A percentile compares a stretch with the other conserved stretches of the same genome.
Conservation (phyloP, 2,797 vertebrate species). For the Lepus oiostolus region DNA sequence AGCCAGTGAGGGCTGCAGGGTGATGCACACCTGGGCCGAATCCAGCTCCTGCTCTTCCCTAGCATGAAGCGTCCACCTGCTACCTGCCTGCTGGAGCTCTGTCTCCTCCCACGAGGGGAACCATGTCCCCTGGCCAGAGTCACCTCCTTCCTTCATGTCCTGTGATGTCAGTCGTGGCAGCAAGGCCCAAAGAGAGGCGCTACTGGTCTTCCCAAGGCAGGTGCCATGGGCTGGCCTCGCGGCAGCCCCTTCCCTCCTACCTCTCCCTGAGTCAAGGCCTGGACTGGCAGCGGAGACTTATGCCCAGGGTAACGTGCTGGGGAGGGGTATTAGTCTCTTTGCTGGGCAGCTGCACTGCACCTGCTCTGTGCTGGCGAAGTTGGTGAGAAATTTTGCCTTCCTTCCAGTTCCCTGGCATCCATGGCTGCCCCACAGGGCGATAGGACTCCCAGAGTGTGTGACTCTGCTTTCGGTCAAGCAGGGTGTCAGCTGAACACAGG, state of each 20-base stretch:
- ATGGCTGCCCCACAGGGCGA: not conserved
- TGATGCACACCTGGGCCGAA: not conserved
- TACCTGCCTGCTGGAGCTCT: not conserved
- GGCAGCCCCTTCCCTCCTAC: not conserved
- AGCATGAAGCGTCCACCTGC: fast-evolving
- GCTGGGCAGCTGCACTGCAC: not conserved
- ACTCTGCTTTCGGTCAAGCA: not conserved
- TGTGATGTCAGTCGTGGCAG: not conserved
- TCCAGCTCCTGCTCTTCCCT: not conserved
- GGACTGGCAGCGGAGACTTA: not conserved
- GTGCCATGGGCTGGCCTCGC: fast-evolving
- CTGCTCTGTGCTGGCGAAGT: not conserved
- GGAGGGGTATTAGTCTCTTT: too few relatives aligned
- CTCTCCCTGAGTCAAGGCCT: not conserved
- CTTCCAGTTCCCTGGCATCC: not conserved
- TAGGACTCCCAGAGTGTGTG: not conserved
- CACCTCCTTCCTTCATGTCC: not conserved
- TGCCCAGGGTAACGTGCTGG: not conserved
- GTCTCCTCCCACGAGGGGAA: not conserved
- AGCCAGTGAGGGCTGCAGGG: not conserved
- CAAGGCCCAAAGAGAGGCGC: not conserved
- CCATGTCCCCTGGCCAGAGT: not conserved
- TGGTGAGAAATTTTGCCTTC: not conserved
- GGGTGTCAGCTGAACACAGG: fast-evolving
- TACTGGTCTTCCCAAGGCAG: not conserved